phyloP scores from a whole-genome alignment of 1,140 invertebrate genomes.

The Zaprionus tsacasi region DNA sequence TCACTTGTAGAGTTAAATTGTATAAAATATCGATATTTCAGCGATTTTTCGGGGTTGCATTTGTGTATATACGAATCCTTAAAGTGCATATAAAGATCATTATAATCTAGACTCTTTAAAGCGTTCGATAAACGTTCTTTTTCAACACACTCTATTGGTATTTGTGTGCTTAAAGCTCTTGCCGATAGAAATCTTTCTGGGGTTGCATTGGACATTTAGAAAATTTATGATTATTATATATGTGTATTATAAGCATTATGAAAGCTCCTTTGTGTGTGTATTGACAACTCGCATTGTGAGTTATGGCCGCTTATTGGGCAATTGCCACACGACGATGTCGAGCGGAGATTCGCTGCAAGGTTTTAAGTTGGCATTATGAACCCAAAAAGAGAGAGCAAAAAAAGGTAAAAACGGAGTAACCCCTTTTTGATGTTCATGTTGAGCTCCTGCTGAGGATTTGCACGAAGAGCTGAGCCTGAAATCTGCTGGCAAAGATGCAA shows the following conservation, averaged over 20 bases:
- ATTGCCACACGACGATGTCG: background rate
- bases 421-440: conserved; percentile 68
- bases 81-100: too few species aligned
- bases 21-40: too few species aligned
- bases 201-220: background rate
- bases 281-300: conserved; percentile 48
- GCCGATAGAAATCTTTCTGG: background rate
- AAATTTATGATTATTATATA: conserved; percentile 12
- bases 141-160: background rate
- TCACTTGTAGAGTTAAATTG: too few species aligned
- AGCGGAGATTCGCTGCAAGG: background rate
- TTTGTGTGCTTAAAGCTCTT: background rate
- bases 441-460: conserved; percentile 62
- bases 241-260: conserved; percentile 46
- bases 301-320: conserved; percentile 34
- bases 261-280: conserved; percentile 33
- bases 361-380: conserved; percentile 61
- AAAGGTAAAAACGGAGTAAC: conserved; percentile 46
- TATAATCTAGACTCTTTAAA: background rate
- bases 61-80: too few species aligned
- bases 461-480: conserved; percentile 14
- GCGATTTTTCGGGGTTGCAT: too few species aligned
- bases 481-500: conserved; percentile 50
- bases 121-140: background rate
- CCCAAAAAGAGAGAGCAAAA: background rate